These are phyloP conservation scores for Beris morrisii DNA, from an alignment of 2,888 invertebrate species.

Conservation along the genomic window DNA sequence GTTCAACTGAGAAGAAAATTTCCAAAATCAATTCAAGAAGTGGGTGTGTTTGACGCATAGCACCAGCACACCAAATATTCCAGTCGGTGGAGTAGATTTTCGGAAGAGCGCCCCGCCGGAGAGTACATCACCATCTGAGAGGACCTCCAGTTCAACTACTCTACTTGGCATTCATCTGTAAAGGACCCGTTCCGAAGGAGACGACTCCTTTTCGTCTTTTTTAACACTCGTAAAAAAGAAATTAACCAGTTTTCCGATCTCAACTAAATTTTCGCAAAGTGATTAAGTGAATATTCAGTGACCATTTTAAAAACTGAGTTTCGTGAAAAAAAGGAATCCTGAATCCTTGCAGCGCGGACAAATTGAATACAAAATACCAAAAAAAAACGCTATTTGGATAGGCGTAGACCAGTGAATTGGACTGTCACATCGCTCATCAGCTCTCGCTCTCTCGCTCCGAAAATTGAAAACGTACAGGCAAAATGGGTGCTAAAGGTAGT, in stretches of 20 bases:
- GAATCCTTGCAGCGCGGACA: too few species aligned
- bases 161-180: constrained; percentile 17
- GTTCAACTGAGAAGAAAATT: constrained; percentile 23
- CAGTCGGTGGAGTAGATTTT: constrained; percentile 31
- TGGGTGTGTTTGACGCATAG: constrained; percentile 48
- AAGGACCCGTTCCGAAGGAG: not conserved
- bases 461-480: constrained; percentile 41
- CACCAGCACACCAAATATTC: constrained; percentile 38
- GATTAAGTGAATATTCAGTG: too few species aligned
- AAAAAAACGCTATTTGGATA: too few species aligned
- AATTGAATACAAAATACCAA: too few species aligned
- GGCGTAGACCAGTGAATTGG: too few species aligned
- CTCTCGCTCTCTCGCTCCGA: not conserved
- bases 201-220: too few species aligned
- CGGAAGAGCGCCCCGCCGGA: constrained; percentile 26
- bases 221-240: too few species aligned
- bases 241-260: too few species aligned
- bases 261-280: too few species aligned
- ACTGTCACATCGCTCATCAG: too few species aligned
- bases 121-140: constrained; percentile 28
- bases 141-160: constrained; percentile 16
- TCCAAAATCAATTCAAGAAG: constrained; percentile 41
- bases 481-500: constrained; percentile 81
- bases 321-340: too few species aligned
- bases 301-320: too few species aligned